phyloP scores from a whole-genome alignment of 2,113 vertebrate genomes.

The Manacus vitellinus region DNA sequence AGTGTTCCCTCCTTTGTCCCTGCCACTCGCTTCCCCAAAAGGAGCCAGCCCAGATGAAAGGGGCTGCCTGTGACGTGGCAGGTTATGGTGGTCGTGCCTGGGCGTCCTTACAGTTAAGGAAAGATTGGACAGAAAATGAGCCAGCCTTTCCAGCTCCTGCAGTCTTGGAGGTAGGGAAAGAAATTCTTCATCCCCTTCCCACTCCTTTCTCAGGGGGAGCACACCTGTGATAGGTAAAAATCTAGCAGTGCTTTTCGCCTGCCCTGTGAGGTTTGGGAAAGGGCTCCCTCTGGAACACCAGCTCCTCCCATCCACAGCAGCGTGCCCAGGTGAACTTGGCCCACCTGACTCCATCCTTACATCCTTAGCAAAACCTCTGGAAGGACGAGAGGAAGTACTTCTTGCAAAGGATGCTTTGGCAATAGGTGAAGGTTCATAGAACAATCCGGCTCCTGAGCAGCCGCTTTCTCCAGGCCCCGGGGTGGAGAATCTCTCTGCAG shows the following conservation, averaged over 20 bases:
- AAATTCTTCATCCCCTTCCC: slow-evolving; percentile 85
- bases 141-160: slow-evolving; percentile 81
- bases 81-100: background rate
- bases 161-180: slow-evolving; percentile 82
- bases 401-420: slow-evolving; percentile 33
- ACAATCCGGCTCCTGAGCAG: background rate
- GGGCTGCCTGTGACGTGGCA: background rate
- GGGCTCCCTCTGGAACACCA: background rate
- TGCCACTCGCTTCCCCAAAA: background rate
- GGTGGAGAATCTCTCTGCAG: slow-evolving; percentile 13
- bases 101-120: slow-evolving; percentile 61
- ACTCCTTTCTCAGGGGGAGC: slow-evolving; percentile 37
- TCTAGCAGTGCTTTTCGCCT: background rate
- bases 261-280: background rate
- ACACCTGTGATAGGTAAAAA: slow-evolving; percentile 65
- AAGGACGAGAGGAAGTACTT: background rate
- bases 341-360: background rate
- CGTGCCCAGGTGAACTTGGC: background rate
- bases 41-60: background rate
- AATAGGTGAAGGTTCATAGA: background rate
- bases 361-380: background rate
- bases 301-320: background rate
- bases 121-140: slow-evolving; percentile 75
- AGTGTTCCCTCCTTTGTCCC: background rate
- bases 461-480: slow-evolving; percentile 16